These are phyloP conservation scores for Bradypodion ventrale DNA, from an alignment of 2,797 vertebrate species.

Conservation along the genomic window DNA sequence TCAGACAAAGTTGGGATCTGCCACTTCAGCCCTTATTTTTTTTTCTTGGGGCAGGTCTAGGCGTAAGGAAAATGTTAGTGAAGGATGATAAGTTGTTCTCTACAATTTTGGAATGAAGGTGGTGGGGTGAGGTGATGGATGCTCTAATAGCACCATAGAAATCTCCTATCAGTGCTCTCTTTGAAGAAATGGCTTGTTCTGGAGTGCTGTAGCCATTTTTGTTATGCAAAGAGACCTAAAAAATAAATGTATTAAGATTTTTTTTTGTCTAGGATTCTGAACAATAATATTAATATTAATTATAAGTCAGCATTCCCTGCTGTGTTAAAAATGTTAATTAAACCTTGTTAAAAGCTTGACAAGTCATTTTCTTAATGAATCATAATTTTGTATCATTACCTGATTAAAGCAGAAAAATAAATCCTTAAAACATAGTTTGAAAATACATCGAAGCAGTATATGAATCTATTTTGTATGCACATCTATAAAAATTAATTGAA, in stretches of 20 bases:
- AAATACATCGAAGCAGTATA: conserved; percentile 10
- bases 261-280: conserved; percentile 40
- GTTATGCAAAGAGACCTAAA: conserved; percentile 29
- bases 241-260: neutral
- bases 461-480: neutral
- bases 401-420: conserved; percentile 34
- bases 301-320: conserved; percentile 37
- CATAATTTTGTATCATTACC: conserved; percentile 26
- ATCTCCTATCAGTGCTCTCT: neutral
- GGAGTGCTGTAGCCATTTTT: neutral
- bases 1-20: neutral
- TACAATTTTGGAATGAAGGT: too few relatives aligned
- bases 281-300: conserved; percentile 31
- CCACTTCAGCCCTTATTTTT: neutral
- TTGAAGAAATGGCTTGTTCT: conserved; percentile 39
- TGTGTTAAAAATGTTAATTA: conserved; percentile 59
- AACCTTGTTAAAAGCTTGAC: conserved; percentile 43
- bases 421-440: conserved; percentile 28
- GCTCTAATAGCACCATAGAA: conserved; percentile 6
- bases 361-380: conserved; percentile 37
- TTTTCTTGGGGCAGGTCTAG: neutral
- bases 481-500: neutral
- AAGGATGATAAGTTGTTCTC: neutral
- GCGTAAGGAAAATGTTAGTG: neutral
- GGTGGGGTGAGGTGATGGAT: too few relatives aligned